Evolutionary conservation across 2,888 invertebrate genomes (phyloP).

Genomic region (Bombylius discolor): DNA sequence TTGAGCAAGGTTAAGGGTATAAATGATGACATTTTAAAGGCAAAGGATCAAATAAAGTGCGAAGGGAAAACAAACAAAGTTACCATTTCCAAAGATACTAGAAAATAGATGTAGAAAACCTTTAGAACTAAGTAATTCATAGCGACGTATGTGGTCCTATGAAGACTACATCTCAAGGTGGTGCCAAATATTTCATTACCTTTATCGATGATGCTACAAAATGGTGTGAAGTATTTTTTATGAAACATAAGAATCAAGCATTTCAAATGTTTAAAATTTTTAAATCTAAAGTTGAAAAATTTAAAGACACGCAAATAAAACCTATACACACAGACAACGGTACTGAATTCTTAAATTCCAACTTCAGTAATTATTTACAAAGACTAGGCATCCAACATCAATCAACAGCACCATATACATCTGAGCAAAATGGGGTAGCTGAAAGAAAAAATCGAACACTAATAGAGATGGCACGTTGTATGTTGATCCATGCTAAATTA

Average conservation of each 20-base stretch:
- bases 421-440: not conserved
- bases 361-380: not conserved
- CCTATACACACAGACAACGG: not conserved
- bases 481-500: constrained; percentile 13
- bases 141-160: not conserved
- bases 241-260: not conserved
- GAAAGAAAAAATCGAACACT: constrained; percentile 14
- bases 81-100: no score
- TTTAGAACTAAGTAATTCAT: no score
- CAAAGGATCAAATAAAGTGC: no score
- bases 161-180: not conserved
- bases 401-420: not conserved
- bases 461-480: constrained; percentile 13
- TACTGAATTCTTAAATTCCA: not conserved
- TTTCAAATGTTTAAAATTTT: not conserved
- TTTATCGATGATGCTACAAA: not conserved
- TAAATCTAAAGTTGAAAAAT: not conserved
- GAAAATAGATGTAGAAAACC: no score
- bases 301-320: not conserved
- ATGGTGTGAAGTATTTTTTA: not conserved
- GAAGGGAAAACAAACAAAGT: no score
- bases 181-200: not conserved
- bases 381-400: not conserved
- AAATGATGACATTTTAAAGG: no score
- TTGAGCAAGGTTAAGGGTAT: no score